phyloP scores from a whole-genome alignment of 2,113 vertebrate species.

The Microcebus ravelobensis region DNA sequence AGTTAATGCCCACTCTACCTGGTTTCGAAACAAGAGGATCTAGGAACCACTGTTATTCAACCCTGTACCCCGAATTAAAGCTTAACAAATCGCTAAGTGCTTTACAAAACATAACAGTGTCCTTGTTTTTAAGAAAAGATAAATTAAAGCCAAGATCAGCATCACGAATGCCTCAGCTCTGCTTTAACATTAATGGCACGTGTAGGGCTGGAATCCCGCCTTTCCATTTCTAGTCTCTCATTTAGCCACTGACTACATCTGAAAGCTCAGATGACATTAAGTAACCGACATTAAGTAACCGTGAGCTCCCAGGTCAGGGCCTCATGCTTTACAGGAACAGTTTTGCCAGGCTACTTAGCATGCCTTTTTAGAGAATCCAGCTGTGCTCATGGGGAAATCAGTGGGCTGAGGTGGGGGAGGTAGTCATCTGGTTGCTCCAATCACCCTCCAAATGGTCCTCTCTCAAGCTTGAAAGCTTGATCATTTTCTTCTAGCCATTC shows the following conservation, averaged over 20 bases:
- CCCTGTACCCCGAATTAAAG: neutral
- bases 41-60: neutral
- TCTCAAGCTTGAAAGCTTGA: neutral
- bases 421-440: neutral
- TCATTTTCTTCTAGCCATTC: conserved; percentile 12
- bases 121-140: conserved; percentile 2
- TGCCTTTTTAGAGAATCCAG: neutral
- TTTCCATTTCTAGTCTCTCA: conserved; percentile 27
- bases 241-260: conserved; percentile 3
- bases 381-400: neutral
- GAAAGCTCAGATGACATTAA: conserved; percentile 8
- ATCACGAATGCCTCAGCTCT: neutral
- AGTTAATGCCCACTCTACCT: neutral
- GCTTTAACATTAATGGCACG: neutral
- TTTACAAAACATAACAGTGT: neutral
- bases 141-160: neutral
- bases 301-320: neutral
- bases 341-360: neutral
- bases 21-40: neutral
- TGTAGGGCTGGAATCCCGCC: neutral
- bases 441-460: neutral
- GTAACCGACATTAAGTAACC: neutral
- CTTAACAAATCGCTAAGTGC: neutral
- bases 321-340: conserved; percentile 18
- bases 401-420: neutral